Conservation (phyloP, 2,797 vertebrate genomes). For the Sebastes steindachneri region DNA sequence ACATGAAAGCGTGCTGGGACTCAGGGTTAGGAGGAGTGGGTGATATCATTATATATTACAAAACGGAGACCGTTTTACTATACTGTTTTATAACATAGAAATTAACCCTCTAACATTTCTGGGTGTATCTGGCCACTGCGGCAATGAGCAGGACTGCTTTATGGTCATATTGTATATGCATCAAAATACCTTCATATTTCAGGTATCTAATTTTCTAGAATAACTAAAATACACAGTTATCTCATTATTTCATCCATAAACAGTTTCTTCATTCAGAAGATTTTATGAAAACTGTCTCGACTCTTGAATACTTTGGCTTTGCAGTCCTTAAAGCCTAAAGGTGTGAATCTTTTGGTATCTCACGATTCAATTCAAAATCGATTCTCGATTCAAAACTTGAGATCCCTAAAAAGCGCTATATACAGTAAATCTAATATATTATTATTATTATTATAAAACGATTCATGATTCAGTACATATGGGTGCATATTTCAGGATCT, state of each 20-base stretch:
- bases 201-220: not conserved
- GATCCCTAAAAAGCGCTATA: too few species aligned
- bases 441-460: too few species aligned
- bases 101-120: not conserved
- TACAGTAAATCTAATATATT: too few species aligned
- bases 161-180: not conserved
- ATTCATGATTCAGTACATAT: too few species aligned
- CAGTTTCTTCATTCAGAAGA: not conserved
- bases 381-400: too few species aligned
- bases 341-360: too few species aligned
- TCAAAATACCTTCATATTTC: not conserved
- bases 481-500: too few species aligned
- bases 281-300: not conserved
- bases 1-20: not conserved
- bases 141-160: not conserved
- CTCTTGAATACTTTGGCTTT: not conserved
- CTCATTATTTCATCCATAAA: not conserved
- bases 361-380: too few species aligned
- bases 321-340: fast-evolving
- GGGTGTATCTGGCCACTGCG: not conserved
- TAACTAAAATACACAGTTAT: not conserved
- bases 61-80: not conserved
- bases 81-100: not conserved
- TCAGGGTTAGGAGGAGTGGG: not conserved
- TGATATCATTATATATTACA: not conserved